Percentiles rank a stretch among this genome's conserved stretches.
These are phyloP conservation scores for Oligia fasciuncula DNA, from an alignment of 2,888 invertebrate genomes.

Conservation along the genomic window DNA sequence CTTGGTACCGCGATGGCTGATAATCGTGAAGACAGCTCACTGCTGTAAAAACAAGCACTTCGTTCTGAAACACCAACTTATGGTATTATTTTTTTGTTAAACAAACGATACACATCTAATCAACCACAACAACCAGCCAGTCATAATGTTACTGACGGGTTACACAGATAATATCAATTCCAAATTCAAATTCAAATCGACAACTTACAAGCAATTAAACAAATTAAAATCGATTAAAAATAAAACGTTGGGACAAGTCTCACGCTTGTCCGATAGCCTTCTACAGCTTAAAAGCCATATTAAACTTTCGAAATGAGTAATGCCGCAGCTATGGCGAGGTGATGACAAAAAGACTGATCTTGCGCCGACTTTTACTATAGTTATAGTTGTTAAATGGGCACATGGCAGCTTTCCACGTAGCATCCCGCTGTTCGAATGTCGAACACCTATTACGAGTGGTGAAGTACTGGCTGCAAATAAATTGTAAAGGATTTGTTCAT, in stretches of 20 bases:
- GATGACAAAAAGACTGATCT: slow-evolving; percentile 71
- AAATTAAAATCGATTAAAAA: slow-evolving; percentile 60
- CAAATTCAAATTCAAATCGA: slow-evolving; percentile 62
- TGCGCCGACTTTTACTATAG: slow-evolving; percentile 67
- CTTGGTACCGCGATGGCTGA: not conserved
- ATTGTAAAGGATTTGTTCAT: not conserved
- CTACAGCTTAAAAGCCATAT: slow-evolving; percentile 61
- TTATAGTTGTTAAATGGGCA: slow-evolving; percentile 63
- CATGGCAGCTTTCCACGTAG: slow-evolving; percentile 72
- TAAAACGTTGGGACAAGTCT: slow-evolving; percentile 43
- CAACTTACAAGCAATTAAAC: slow-evolving; percentile 54
- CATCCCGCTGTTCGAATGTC: slow-evolving; percentile 71
- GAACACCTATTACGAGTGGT: slow-evolving; percentile 67
- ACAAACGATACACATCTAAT: slow-evolving; percentile 22
- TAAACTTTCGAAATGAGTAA: slow-evolving; percentile 76
- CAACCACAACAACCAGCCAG: slow-evolving; percentile 19
- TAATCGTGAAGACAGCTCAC: not conserved
- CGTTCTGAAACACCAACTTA: slow-evolving; percentile 1
- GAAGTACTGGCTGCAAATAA: slow-evolving; percentile 64
- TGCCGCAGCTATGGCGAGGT: slow-evolving; percentile 68
- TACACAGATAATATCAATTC: slow-evolving; percentile 53
- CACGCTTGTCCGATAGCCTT: slow-evolving; percentile 50
- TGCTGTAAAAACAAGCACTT: slow-evolving; percentile 26
- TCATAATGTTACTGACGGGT: slow-evolving; percentile 4
- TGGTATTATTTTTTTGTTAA: slow-evolving; percentile 8